Conservation (phyloP, 2,888 invertebrate genomes). For the Laothoe populi region DNA sequence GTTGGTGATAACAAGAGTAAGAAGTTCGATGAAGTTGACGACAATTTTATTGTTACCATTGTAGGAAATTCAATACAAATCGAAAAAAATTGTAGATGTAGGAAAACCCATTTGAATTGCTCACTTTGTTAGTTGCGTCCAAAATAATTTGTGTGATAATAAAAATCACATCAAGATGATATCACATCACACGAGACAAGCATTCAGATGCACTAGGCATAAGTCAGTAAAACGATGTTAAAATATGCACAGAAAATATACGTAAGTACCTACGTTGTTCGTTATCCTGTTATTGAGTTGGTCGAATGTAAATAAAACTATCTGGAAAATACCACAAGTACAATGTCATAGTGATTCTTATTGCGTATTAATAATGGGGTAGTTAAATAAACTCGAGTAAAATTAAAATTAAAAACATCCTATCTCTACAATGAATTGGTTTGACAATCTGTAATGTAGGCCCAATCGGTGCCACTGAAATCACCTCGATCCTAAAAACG, state of each 20-base stretch:
- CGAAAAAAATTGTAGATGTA: not conserved
- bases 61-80: not conserved
- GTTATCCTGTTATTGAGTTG: not conserved
- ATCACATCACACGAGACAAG: not conserved
- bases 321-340: not conserved
- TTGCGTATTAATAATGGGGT: not conserved
- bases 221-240: not conserved
- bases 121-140: conserved; percentile 21
- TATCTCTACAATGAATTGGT: no score
- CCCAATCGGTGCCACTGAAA: not conserved
- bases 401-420: no score
- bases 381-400: not conserved
- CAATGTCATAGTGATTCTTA: not conserved
- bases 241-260: not conserved
- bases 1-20: not conserved
- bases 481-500: not conserved
- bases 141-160: conserved; percentile 11
- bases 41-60: not conserved
- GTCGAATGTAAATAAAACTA: not conserved
- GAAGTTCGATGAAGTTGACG: not conserved
- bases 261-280: no score
- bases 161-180: not conserved
- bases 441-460: not conserved
- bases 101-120: conserved; percentile 1
- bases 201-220: conserved; percentile 3